A percentile compares a stretch with the other conserved stretches of the same genome.
phyloP scores from a whole-genome alignment of 2,888 invertebrate genomes.

The Drosophila yooni region DNA sequence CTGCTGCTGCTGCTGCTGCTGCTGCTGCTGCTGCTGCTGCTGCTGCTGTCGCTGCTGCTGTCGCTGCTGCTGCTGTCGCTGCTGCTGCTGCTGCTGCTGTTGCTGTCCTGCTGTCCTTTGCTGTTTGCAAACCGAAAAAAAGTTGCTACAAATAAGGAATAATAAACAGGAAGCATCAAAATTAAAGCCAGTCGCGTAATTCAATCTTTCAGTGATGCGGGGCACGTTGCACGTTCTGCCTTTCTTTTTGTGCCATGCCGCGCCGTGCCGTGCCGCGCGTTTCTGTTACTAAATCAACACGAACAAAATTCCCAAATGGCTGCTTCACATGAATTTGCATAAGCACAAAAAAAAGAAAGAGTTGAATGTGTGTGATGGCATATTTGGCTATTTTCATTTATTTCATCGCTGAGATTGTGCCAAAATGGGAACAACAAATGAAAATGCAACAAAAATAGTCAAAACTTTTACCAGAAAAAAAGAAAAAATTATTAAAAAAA shows the following conservation, averaged over 20 bases:
- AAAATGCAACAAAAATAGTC: neutral
- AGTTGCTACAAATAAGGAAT: constrained; percentile 15
- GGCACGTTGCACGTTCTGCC: constrained; percentile 51
- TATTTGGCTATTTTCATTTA: constrained; percentile 54
- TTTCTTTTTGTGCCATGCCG: constrained; percentile 33
- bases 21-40: neutral
- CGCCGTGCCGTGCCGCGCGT: constrained; percentile 1
- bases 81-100: neutral
- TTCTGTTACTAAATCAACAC: constrained; percentile 75
- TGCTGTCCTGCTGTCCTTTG: neutral
- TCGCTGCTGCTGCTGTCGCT: neutral
- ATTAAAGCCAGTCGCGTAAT: constrained; percentile 61
- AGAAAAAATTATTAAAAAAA: neutral
- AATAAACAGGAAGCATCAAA: constrained; percentile 25
- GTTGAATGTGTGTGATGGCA: constrained; percentile 44
- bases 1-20: neutral
- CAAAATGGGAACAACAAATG: constrained; percentile 4
- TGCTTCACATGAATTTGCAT: constrained; percentile 52
- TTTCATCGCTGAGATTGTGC: constrained; percentile 40
- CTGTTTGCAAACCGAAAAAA: constrained; percentile 53
- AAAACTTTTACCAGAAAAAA: constrained; percentile 42
- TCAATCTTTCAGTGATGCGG: constrained; percentile 62
- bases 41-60: too few species aligned
- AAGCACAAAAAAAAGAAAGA: constrained; percentile 38
- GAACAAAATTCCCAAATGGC: constrained; percentile 28